Evolutionary conservation across 1,140 invertebrate genomes (phyloP), one percentile per base, ranked within the genome.

Genomic region (Thrips palmi): DNA sequence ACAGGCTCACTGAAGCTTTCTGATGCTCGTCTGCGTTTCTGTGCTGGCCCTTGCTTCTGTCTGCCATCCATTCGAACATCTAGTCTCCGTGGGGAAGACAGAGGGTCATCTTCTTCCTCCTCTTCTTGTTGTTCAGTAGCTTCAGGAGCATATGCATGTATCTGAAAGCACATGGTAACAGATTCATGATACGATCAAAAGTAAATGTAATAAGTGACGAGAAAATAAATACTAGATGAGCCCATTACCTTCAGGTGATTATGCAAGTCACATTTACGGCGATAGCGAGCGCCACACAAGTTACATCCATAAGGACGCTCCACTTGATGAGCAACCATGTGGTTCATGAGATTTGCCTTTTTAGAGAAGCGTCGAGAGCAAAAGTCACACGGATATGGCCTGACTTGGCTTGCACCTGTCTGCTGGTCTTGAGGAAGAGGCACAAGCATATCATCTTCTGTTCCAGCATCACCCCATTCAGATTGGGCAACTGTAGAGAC

Each of bases 301-400:
- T 82, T 81, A 40, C 41, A 43, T 30, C 70, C 68, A 51, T 79
- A 74, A 1, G 76, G 75, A 3, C 77, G 57, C 52, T 83, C 77
- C 20, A 73, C 78, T 51, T 83, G 77, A 59, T 84, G 79, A 0
- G 77, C 70, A 1, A 82, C 67, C 76, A 85, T 83, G 48, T 85
- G 80, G 52, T 77, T 80, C 69, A 81, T 79, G 1, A 83, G 58
- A 40, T 77, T 79, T 10, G 73, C 73, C 51, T 84, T 84, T 50
- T 83, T 83, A 4, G 77, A 66, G 49, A 85, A 85, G 31, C 79
- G 64, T 6, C 78, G 64, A 31, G 75, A 81, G 49, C 81, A 84
- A 52, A 83, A 82, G 50, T 86, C 80, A 49, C 81, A 86, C 0
- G 80, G 79, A 62, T 78, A 82, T 0, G 80, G 79, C n/a, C 78